Evolutionary conservation across 1,140 invertebrate species (phyloP), one percentile per base, ranked within the genome.

Genomic region (Calycopis cecrops): DNA sequence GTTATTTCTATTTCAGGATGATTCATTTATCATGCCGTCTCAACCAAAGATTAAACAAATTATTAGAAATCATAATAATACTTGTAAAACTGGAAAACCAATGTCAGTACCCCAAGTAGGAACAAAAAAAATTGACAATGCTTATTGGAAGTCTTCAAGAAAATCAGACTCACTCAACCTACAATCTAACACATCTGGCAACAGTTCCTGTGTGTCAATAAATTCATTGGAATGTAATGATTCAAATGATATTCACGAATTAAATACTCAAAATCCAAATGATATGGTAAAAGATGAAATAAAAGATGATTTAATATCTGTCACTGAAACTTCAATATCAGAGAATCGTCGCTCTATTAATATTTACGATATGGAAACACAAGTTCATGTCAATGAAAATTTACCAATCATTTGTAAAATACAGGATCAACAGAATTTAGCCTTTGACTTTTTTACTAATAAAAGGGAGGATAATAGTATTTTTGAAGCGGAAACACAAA

Each of bases 21-120:
- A 85, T 28, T 83, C 83, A 1, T 78, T 83, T 44, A 62, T 79
- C 49, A 65, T 40, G 34, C 60, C 71, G 48, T 77, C 79, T 48
- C 78, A 80, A 64, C 54, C 63, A 17, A 73, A 71, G 53, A 53
- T 35, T 48, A 50, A 55, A 51, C 28, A 34, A 50, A 67, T 68
- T 56, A 64, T 67, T 44, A 70, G 65, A 44, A 16, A 16, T 55
- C 57, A 69, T 14, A 65, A 59, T 35, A 67, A 72, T 35, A 73
- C 72, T 57, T 53, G 72, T 56, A 84, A 81, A 62, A 51, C 63
- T 33, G 61, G 57, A 7, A 79, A 71, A 63, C 65, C 68, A 48
- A 58, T 73, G 55, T 21, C 63, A 33, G 73, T 74, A 49, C 65
- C 72, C 57, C 64, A 74, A 9, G 51, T 76, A n/a, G 70, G 68